phyloP scores from a whole-genome alignment of 2,113 vertebrate genomes.

The Tyrannus savana region DNA sequence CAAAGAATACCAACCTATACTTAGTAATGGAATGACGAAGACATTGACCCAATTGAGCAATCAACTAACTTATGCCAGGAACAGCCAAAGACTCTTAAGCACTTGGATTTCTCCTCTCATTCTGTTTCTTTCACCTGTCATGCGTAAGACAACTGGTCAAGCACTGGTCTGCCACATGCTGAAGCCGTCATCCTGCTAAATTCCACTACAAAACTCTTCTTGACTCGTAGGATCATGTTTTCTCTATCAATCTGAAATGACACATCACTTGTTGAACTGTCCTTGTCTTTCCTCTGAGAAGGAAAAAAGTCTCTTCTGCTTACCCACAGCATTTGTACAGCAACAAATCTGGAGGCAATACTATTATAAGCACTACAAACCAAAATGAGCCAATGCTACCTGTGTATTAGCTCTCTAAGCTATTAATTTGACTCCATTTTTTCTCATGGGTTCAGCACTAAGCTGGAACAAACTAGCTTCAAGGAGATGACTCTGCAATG shows the following conservation, averaged over 20 bases:
- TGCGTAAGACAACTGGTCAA: rapidly evolving
- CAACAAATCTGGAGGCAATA: neutral
- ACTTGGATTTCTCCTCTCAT: neutral
- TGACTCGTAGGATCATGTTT: neutral
- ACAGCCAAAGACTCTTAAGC: neutral
- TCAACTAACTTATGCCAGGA: neutral
- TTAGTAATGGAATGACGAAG: slow-evolving; percentile 23
- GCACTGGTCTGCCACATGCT: neutral
- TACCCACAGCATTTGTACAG: neutral
- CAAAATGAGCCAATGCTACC: neutral
- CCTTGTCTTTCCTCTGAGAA: neutral
- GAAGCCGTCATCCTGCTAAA: neutral
- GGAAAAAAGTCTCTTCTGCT: neutral
- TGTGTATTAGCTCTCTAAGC: neutral
- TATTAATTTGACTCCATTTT: neutral
- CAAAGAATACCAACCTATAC: neutral
- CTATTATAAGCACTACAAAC: neutral
- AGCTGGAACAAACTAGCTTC: neutral
- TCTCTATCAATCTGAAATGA: neutral
- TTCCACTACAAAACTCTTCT: neutral
- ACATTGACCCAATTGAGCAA: neutral
- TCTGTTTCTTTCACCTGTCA: neutral
- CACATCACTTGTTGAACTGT: neutral
- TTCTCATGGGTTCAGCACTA: neutral
- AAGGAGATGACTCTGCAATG: neutral